Percentiles rank a stretch among this genome's conserved stretches.
These are phyloP conservation scores for Ptyas mucosa DNA, from an alignment of 2,113 vertebrate genomes.

Conservation along the genomic window DNA sequence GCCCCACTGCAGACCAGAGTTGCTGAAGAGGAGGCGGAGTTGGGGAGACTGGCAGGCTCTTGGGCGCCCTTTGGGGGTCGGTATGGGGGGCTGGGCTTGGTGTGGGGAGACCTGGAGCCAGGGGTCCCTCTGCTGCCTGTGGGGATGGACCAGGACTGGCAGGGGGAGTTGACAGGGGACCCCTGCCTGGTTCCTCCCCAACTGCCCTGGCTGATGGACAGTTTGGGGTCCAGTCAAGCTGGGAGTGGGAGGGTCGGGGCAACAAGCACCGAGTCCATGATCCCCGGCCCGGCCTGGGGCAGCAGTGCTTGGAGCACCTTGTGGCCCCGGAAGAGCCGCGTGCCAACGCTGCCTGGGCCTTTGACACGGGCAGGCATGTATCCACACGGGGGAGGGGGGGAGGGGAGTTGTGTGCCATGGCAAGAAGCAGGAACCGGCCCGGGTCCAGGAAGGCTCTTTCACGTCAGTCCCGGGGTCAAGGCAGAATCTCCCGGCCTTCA, in stretches of 20 bases:
- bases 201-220: not conserved
- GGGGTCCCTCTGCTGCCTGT: not conserved
- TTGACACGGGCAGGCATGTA: not conserved
- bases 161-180: not conserved
- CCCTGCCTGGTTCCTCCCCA: not conserved
- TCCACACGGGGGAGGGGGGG: not conserved
- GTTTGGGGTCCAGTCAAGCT: not conserved
- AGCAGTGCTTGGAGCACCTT: not conserved
- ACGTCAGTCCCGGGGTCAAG: not conserved
- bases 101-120: not conserved
- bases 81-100: not conserved
- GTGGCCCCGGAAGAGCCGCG: too few species aligned
- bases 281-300: not conserved
- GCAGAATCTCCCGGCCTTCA: not conserved
- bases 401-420: not conserved
- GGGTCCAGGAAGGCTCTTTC: not conserved
- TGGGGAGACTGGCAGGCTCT: not conserved
- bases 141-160: not conserved
- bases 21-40: not conserved
- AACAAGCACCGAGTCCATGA: not conserved
- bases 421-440: not conserved
- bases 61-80: not conserved
- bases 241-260: not conserved
- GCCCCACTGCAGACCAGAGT: not conserved
- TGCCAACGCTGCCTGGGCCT: not conserved